A percentile compares a stretch with the other conserved stretches of the same genome.
phyloP scores from a whole-genome alignment of 2,113 vertebrate species.

The Oriolus oriolus region DNA sequence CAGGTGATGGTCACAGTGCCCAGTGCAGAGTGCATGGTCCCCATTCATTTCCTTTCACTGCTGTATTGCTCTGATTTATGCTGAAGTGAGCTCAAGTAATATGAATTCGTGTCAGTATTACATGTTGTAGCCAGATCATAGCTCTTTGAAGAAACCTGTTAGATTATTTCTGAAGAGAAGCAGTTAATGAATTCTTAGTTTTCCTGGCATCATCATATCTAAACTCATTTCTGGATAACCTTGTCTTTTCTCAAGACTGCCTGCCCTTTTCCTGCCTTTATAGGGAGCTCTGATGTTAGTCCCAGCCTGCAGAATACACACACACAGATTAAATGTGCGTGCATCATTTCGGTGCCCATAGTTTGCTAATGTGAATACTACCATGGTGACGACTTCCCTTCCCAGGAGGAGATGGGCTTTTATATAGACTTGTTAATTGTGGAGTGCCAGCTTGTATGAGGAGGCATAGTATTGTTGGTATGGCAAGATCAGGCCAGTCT shows the following conservation, averaged over 20 bases:
- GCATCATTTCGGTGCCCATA: not conserved
- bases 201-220: not conserved
- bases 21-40: rapidly evolving
- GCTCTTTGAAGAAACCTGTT: not conserved
- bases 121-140: not conserved
- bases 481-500: not conserved
- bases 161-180: not conserved
- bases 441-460: not conserved
- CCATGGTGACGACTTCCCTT: not conserved
- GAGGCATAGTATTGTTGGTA: not conserved
- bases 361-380: not conserved
- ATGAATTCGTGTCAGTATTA: not conserved
- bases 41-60: not conserved
- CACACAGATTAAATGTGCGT: not conserved
- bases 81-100: not conserved
- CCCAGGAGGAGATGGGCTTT: not conserved
- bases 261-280: not conserved
- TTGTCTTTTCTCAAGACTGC: not conserved
- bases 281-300: not conserved
- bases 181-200: not conserved
- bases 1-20: not conserved
- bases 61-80: rapidly evolving
- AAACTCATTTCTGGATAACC: not conserved
- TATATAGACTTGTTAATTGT: not conserved
- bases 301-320: not conserved